Evolutionary conservation across 2,113 vertebrate species (phyloP), one percentile per base, ranked within the genome.

Genomic region (Willisornis vidua): DNA sequence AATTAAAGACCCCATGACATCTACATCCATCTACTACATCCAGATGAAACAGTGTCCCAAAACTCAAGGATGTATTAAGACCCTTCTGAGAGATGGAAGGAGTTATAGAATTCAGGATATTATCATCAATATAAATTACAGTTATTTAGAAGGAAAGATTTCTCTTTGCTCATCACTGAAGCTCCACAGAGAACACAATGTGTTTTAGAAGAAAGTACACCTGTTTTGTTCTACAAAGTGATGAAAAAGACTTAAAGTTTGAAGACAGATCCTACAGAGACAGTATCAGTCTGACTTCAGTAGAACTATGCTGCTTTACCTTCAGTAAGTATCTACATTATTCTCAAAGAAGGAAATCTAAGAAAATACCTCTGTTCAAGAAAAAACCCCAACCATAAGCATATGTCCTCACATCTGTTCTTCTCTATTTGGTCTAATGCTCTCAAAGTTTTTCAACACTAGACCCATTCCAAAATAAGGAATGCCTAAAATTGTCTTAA

Each of bases 1-100:
- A 96, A 97, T 97, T 95, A 96, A 93, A 96, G 96, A 95, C 94
- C 92, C 93, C 94, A 95, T 85, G 96, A 95, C 93, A 96, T 93
- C 92, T 76, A 89, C 57, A 84, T 94, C 88, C 68, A 88, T 96
- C 92, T 92, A 93, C 92, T 90, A 72, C 65, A 58, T 31, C 35
- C 66, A 89, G 76, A 94, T 87, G 77, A 96, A 96, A 79, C 7
- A 3, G 49, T 62, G 73, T 73, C 88, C 93, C 90, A 92, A 93
- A 94, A 92, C 86, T 96, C 93, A 89, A 92, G 80, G 86, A 82
- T 66, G 39, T 87, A 92, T 92, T 95, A 89, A 93, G 86, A 82
- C 46, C 73, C 73, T 76, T 96, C 52, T 2, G 10, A 89, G 81
- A 96, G 28, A 92, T 73, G 58, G 83, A 95, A 94, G 45, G 20